phyloP scores from a whole-genome alignment of 2,113 vertebrate species.

The Nothobranchius furzeri region DNA sequence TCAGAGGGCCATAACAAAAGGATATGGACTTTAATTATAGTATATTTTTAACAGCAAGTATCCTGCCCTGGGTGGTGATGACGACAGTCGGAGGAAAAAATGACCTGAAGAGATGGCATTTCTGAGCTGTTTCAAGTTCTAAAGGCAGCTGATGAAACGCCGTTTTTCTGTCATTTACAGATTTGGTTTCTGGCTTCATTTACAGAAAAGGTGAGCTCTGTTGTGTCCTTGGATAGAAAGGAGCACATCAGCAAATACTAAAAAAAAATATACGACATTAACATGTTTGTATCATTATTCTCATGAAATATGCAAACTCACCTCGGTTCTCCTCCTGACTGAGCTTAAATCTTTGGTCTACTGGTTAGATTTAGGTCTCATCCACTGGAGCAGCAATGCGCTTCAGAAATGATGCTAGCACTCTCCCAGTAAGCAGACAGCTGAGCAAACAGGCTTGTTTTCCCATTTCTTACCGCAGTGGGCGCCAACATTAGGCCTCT shows the following conservation, averaged over 20 bases:
- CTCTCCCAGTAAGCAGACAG: neutral
- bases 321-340: neutral
- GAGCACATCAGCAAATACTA: neutral
- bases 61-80: too few relatives aligned
- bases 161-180: neutral
- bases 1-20: too few relatives aligned
- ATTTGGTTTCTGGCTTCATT: conserved; percentile 7
- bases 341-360: neutral
- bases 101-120: too few relatives aligned
- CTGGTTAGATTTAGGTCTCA: neutral
- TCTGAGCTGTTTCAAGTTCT: too few relatives aligned
- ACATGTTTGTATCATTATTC: too few relatives aligned
- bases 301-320: neutral
- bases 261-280: neutral
- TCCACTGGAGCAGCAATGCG: neutral
- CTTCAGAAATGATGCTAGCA: neutral
- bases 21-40: too few relatives aligned
- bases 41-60: too few relatives aligned
- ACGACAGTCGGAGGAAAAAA: too few relatives aligned
- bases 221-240: conserved; percentile 16
- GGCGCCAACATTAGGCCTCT: neutral
- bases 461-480: neutral
- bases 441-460: neutral
- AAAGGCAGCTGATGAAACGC: too few relatives aligned
- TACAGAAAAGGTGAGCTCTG: neutral